Conservation (phyloP, 2,888 invertebrate species). For the Venustoraphidia nigricollis region DNA sequence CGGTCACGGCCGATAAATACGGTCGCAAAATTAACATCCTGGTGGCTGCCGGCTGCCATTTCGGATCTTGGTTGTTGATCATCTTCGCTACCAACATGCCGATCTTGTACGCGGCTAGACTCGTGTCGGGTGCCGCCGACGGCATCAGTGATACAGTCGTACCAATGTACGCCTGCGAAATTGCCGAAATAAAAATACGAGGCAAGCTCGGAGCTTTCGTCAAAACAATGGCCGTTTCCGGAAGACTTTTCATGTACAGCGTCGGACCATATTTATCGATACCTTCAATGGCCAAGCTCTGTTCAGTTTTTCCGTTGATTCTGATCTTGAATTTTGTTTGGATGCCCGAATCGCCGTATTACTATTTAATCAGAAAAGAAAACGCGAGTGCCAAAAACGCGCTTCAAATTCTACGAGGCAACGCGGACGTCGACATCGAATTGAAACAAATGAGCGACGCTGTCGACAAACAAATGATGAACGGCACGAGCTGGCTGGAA, state of each 20-base stretch:
- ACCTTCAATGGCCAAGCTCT: conserved; percentile 33
- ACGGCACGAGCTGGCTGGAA: conserved; percentile 5
- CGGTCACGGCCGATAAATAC: neutral
- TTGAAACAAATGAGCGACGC: conserved; percentile 4
- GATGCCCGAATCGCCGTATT: conserved; percentile 48
- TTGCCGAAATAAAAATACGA: conserved; percentile 37
- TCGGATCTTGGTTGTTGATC: neutral
- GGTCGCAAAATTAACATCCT: neutral
- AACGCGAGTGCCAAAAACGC: conserved; percentile 31
- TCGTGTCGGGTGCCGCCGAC: conserved; percentile 45
- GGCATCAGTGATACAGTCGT: conserved; percentile 26
- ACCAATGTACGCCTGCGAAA: conserved; percentile 46
- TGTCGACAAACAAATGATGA: conserved; percentile 5
- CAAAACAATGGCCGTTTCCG: conserved; percentile 36
- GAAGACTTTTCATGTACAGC: conserved; percentile 43
- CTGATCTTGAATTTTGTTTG: conserved; percentile 39
- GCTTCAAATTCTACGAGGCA: conserved; percentile 38
- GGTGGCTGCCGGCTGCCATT: neutral
- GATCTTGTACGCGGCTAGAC: conserved; percentile 10
- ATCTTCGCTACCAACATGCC: neutral
- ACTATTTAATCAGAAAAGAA: conserved; percentile 22
- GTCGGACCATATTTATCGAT: conserved; percentile 40
- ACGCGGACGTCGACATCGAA: conserved; percentile 17
- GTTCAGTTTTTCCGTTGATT: conserved; percentile 36
- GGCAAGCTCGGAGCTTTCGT: conserved; percentile 45